These are phyloP conservation scores for Sebastes vulpes DNA, from an alignment of 2,797 vertebrate genomes.

Conservation along the genomic window DNA sequence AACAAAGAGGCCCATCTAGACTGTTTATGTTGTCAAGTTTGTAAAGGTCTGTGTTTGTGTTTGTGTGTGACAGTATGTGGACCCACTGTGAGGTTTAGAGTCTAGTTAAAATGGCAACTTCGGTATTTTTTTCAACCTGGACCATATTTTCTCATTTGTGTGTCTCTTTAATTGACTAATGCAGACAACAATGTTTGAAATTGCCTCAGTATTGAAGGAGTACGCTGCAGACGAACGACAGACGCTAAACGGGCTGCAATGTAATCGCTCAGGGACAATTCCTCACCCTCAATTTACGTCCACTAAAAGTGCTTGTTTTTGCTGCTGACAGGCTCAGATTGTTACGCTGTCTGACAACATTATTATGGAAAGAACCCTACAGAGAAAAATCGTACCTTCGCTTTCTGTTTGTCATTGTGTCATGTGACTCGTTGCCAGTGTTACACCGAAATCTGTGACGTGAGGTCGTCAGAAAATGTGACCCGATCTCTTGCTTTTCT, in stretches of 20 bases:
- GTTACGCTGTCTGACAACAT: fast-evolving
- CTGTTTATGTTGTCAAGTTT: too few relatives aligned
- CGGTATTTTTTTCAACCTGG: too few relatives aligned
- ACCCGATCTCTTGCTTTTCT: too few relatives aligned
- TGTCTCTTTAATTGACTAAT: background rate
- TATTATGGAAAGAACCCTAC: background rate
- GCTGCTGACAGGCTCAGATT: background rate
- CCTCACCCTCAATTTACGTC: background rate
- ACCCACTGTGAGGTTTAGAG: too few relatives aligned
- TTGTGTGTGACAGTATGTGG: too few relatives aligned
- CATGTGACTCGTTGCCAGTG: background rate
- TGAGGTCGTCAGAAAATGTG: too few relatives aligned
- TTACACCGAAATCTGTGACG: too few relatives aligned
- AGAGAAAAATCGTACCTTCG: background rate
- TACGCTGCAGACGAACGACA: background rate
- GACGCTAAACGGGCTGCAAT: background rate
- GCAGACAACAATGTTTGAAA: background rate
- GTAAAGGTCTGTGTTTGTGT: too few relatives aligned
- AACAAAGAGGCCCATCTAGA: too few relatives aligned
- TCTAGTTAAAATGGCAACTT: background rate
- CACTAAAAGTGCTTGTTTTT: background rate
- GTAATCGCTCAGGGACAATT: background rate
- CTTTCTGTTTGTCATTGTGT: background rate
- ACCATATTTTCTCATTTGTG: background rate
- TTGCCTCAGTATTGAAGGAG: background rate